Conservation (phyloP, 1,140 invertebrate genomes). For the Aplysia californica region DNA sequence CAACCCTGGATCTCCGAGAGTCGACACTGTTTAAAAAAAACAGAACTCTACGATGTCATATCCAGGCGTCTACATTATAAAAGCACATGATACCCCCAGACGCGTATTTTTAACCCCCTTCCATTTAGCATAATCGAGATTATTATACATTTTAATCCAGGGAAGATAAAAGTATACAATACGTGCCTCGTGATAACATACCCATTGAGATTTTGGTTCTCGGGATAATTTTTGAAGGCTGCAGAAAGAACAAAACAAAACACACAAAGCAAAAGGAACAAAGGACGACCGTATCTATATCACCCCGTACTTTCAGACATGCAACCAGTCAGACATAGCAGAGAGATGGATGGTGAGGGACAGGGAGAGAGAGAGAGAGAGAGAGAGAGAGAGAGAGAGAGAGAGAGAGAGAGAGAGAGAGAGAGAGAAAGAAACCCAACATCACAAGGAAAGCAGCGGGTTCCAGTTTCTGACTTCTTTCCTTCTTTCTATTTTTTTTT, state of each 20-base stretch:
- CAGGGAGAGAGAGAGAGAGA: neutral
- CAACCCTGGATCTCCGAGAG: no score
- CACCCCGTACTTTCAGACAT: neutral
- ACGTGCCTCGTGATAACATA: neutral
- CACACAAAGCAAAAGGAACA: no score
- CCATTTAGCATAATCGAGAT: no score
- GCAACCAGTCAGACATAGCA: neutral
- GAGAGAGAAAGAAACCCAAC: neutral
- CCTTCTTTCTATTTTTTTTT: neutral
- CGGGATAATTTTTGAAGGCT: no score
- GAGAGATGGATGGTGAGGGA: neutral
- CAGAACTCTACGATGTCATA: no score
- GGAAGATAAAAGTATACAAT: neutral
- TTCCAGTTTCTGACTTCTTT: neutral
- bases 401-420: neutral
- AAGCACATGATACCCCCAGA: no score
- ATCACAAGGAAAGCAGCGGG: neutral
- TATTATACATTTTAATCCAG: no score
- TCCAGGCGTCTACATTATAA: no score
- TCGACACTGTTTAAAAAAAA: no score
- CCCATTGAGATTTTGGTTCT: no score
- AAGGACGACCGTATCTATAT: neutral
- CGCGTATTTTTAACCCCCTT: no score
- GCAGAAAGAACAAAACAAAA: no score
- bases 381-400: neutral